phyloP scores from a whole-genome alignment of 2,797 vertebrate genomes.

The Synaphobranchus kaupii region DNA sequence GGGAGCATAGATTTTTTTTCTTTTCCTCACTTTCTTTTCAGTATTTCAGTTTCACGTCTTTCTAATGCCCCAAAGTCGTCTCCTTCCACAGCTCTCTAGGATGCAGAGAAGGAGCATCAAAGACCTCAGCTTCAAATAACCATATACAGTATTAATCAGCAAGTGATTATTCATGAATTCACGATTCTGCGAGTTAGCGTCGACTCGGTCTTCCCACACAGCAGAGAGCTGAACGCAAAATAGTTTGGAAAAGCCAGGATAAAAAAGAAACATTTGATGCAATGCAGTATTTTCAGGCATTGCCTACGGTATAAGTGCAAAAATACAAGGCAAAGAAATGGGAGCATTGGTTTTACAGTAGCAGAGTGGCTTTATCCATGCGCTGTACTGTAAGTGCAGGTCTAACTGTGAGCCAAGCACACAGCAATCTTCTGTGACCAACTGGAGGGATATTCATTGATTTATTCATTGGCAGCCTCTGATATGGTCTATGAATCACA shows the following conservation, averaged over 20 bases:
- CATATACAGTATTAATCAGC: background rate
- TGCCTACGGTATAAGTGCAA: background rate
- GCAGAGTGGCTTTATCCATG: background rate
- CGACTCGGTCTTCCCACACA: background rate
- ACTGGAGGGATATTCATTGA: background rate
- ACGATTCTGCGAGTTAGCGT: background rate
- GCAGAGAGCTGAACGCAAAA: background rate
- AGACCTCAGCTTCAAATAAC: background rate
- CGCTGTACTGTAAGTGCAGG: background rate
- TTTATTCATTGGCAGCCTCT: slow-evolving; percentile 2
- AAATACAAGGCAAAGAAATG: background rate
- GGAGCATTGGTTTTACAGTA: background rate
- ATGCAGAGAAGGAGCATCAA: background rate
- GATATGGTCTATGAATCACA: background rate
- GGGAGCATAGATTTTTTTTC: background rate
- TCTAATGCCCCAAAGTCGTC: background rate
- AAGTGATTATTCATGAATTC: slow-evolving; percentile 10
- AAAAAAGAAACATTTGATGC: slow-evolving; percentile 6
- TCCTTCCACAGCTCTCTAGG: background rate
- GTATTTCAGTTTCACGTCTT: background rate
- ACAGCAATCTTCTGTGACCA: background rate
- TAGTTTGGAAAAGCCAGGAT: background rate
- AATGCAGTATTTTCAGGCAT: slow-evolving; percentile 15
- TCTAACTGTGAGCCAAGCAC: background rate
- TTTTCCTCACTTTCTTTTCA: background rate